Base-by-base conservation (phyloP, 2,113 vertebrate species). In the Pseudorhombus dupliciocellatus region DNA sequence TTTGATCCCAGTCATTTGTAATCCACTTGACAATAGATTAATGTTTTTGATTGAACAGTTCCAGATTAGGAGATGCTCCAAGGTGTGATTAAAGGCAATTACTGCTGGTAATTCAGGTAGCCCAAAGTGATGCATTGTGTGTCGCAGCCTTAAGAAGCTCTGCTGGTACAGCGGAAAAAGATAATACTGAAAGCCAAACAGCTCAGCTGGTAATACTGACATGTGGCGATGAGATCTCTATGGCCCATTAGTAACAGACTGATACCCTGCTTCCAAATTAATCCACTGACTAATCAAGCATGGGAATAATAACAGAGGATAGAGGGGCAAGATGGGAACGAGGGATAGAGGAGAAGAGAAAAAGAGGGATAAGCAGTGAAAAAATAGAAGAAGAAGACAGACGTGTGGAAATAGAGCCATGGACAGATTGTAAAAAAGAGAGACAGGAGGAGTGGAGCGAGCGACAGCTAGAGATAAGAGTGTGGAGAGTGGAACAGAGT, bases 241-340 rank as follows among this genome's bases (percentile, higher is more conserved):
- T 86, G 87, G 85, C 88, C 89, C 89, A 92, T 92, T 92, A 93
- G 90, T 81, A 87, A 88, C 89, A 91, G 88, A 87, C 88, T 90
- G 90, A 90, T 90, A 90, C 87, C 86, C 89, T 88, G 90, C 88
- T 87, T 91, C 85, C 86, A 92, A 92, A 93, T 92, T 90, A 91
- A 93, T 92, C 90, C 92, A 87, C 84, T 76, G 86, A 88, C 90
- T 92, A 92, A 93, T 93, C 91, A 93, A 89, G 89, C 87, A 90
- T 87, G 79, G 86, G 88, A 90, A 89, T 91, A 86, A 90, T 89
- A 88, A 86, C 78, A 78, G 66, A 85, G 73, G 68, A 84, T 74
- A 72, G 83, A 68, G n/a, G 55, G 68, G 75, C 62, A 77, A 72
- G 83, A 80, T 67, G 58, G 58, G 78, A 86, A 68, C 5, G 52